These are phyloP conservation scores for Mellilla xanthometata DNA, from an alignment of 2,888 invertebrate species.

Conservation along the genomic window DNA sequence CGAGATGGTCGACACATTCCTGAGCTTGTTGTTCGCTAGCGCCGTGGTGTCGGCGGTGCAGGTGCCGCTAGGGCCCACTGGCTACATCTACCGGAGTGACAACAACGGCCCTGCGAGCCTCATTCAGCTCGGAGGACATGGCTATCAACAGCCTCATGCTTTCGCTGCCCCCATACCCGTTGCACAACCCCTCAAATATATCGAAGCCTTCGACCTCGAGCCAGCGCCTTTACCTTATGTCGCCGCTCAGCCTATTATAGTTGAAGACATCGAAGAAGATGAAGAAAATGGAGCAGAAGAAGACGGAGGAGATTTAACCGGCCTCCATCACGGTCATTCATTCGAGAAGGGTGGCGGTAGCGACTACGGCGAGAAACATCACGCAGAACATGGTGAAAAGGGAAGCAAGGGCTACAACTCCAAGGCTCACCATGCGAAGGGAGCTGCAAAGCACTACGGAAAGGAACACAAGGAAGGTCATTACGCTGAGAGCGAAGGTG, in stretches of 20 bases:
- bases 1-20: conserved; percentile 58
- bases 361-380: conserved; percentile 71
- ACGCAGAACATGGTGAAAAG: conserved; percentile 79
- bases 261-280: conserved; percentile 59
- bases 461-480: conserved; percentile 78
- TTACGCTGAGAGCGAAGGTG: conserved; percentile 77
- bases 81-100: conserved; percentile 80
- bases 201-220: conserved; percentile 56
- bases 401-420: conserved; percentile 81
- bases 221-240: conserved; percentile 65
- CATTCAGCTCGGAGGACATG: conserved; percentile 63
- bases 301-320: conserved; percentile 32
- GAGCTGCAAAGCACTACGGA: conserved; percentile 79
- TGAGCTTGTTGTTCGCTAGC: conserved; percentile 51
- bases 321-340: conserved; percentile 39
- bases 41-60: conserved; percentile 56
- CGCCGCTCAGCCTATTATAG: conserved; percentile 56
- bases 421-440: conserved; percentile 79
- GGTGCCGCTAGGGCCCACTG: conserved; percentile 73
- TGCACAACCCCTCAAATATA: conserved; percentile 45
- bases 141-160: conserved; percentile 55
- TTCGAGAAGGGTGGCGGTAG: conserved; percentile 71
- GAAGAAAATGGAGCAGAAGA: conserved; percentile 48
- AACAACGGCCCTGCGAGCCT: conserved; percentile 73
- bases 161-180: conserved; percentile 55